phyloP scores from a whole-genome alignment of 2,113 vertebrate species.

The Suricata suricatta region DNA sequence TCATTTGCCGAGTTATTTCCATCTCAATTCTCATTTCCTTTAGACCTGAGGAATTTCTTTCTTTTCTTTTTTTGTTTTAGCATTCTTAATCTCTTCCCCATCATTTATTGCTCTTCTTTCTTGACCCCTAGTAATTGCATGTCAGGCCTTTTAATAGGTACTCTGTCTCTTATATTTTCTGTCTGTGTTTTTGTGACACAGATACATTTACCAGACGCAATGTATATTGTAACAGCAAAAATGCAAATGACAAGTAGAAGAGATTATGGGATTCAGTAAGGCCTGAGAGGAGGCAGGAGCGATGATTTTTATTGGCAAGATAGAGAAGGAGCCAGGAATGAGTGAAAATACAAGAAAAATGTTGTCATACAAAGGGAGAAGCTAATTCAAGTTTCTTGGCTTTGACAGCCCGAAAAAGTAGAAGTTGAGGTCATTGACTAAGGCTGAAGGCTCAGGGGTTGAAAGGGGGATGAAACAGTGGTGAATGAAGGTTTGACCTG shows the following conservation, averaged over 20 bases:
- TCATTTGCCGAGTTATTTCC: background rate
- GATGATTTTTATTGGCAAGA: background rate
- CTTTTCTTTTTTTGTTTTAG: background rate
- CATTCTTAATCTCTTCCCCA: too few relatives aligned
- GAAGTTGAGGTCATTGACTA: background rate
- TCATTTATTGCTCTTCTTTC: background rate
- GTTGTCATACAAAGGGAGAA: too few relatives aligned
- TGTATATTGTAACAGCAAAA: rapidly evolving
- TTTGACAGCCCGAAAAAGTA: background rate
- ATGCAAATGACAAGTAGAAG: background rate
- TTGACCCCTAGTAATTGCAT: background rate
- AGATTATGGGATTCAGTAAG: background rate
- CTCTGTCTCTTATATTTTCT: background rate
- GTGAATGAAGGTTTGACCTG: background rate
- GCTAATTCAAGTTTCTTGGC: background rate
- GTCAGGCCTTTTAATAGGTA: background rate
- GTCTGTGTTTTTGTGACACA: background rate
- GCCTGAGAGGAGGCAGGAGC: background rate
- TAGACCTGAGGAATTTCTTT: background rate
- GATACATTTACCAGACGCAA: background rate
- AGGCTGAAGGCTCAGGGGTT: background rate
- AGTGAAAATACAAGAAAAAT: background rate
- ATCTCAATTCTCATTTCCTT: background rate
- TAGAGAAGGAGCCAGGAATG: background rate
- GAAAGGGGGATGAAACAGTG: background rate